Evolutionary conservation across 2,888 invertebrate genomes (phyloP).

Genomic region (Lithophane semibrunnea): DNA sequence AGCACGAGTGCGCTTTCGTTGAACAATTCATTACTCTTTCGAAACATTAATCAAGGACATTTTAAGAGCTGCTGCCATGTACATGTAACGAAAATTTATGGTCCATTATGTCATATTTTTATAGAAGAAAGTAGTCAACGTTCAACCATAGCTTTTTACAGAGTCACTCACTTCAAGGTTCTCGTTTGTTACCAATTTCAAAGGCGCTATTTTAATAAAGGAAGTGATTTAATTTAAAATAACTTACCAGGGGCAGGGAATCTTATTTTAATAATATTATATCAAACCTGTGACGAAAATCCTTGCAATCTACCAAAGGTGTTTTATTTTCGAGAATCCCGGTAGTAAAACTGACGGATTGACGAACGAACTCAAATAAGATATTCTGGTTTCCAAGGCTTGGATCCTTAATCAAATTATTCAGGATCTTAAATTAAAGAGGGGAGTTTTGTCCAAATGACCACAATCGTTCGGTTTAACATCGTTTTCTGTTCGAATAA

Average conservation of each 20-base stretch:
- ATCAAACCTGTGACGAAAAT: slow-evolving; percentile 15
- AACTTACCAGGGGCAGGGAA: slow-evolving; percentile 3
- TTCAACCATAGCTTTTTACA: slow-evolving; percentile 11
- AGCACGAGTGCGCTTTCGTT: slow-evolving; percentile 68
- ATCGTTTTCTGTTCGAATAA: slow-evolving; percentile 75
- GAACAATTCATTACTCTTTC: slow-evolving; percentile 75
- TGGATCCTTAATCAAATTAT: slow-evolving; percentile 63
- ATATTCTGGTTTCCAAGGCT: slow-evolving; percentile 54
- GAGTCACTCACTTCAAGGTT: slow-evolving; percentile 21
- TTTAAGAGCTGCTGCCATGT: slow-evolving; percentile 66
- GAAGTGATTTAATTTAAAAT: slow-evolving; percentile 17
- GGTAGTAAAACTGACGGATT: slow-evolving; percentile 51
- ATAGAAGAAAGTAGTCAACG: slow-evolving; percentile 45
- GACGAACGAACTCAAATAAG: slow-evolving; percentile 50
- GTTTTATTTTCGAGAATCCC: slow-evolving; percentile 43
- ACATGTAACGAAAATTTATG: slow-evolving; percentile 63
- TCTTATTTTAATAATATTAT: slow-evolving; percentile 25
- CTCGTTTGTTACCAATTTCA: slow-evolving; percentile 15
- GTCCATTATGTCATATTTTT: slow-evolving; percentile 59
- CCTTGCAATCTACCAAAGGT: slow-evolving; percentile 45
- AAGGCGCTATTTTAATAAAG: slow-evolving; percentile 13
- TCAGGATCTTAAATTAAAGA: slow-evolving; percentile 62
- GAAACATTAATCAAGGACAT: slow-evolving; percentile 74
- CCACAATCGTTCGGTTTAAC: slow-evolving; percentile 73
- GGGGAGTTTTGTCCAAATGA: slow-evolving; percentile 64